Base-by-base conservation (phyloP, 2,888 invertebrate genomes). In the Lampropteryx suffumata region DNA sequence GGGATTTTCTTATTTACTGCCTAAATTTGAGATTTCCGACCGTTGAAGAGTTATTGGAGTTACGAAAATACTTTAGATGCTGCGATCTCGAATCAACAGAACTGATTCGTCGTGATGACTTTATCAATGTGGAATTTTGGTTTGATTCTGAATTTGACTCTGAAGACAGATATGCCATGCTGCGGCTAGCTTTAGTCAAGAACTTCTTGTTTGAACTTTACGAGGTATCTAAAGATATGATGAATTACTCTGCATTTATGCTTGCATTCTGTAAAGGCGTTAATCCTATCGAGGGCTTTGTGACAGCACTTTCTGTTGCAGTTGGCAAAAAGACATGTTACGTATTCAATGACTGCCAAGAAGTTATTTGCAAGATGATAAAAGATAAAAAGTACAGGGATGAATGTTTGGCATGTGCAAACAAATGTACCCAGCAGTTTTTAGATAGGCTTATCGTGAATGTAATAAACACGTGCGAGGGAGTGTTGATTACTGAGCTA, bases 201-300 rank as follows among this genome's bases (percentile, higher is more conserved):
- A 78, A 91, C 59, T 84, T 94, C 41, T 69, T 94, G 11, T 92
- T 91, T 61, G 90, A 91, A 60, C 76, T 94, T 64, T 94, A 87
- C 68, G 82, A 88, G 69, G 79, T 84, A 0, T 69, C 79, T 33
- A 68, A 82, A 49, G 71, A 91, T 51, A 62, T 76, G 28, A 84
- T 92, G 59, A 93, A 93, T 65, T 94, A 94, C 69, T 91, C 93
- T 0, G 92, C 92, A 3, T 81, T 94, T 64, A 72, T 94, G 26
- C 70, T 94, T 51, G 91, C 91, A 12, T 92, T 94, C 62, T 94
- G 94, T 66, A 94, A 93, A 78, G 91, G 84, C 62, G 54, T 66
- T 11, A 79, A 92, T 64, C 90, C 92, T 0, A 73, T 87, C 3
- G 75, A 84, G 60, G 94, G 94, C 0, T 89, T 94, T 42, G 90